Base-by-base conservation (phyloP, 2,113 vertebrate species). In the Macquaria australasica region DNA sequence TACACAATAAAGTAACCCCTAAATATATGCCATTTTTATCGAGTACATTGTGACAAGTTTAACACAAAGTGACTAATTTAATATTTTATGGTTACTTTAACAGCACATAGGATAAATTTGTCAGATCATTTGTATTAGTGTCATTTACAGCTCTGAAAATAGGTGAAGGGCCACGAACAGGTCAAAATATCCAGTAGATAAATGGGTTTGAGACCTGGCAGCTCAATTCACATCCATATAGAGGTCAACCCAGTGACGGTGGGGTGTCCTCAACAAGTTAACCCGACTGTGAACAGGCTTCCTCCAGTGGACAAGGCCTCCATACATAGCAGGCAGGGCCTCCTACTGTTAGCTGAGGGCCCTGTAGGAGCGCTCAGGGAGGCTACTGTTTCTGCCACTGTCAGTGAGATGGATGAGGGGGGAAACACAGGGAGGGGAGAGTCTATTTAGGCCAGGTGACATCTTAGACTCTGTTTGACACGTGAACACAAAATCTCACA, bases 351-450 rank as follows among this genome's bases (percentile, higher is more conserved):
- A 64, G 7, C 62, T 0, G 41, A 69, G 82, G 77, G 76, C 63
- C 83, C 85, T 3, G 45, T 6, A 48, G 87, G 21, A 72, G 81
- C 73, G 58, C 89, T 85, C 9, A 3, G 87, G 88, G 91, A 92
- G 90, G 89, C 84, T 93, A 77, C 91, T 91, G 89, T 93, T 93
- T 89, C 91, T 84, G 79, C 88, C 71, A 85, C 83, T 92, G 90
- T 93, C 91, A 90, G 79, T 79, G 91, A 93, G 93, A 94, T 91
- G 88, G 91, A 94, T 92, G 91, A 93, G 84, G 80, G 62, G 84
- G 88, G 79, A 86, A 87, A 83, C 79, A 63, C 78, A 71, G 50
- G 58, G 62, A 79, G 64, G 77, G 75, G 51, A 77, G 76, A 80
- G 69, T 58, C 80, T 72, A 37, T 73, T 86, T 70, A 73, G 64